Conservation (phyloP, 2,797 vertebrate genomes). For the Heterohyrax brucei region DNA sequence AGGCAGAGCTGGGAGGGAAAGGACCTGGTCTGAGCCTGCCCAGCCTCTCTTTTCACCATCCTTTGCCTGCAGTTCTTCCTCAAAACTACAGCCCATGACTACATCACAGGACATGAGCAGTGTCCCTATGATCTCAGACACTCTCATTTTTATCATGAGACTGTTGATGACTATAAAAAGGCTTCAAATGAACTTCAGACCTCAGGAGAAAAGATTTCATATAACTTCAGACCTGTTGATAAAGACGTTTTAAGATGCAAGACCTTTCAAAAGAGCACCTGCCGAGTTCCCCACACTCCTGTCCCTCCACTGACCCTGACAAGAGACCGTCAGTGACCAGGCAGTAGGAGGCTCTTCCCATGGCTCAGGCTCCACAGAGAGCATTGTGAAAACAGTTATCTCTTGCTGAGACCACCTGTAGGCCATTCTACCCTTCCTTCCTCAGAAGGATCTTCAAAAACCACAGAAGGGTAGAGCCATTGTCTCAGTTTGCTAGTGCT, state of each 20-base stretch:
- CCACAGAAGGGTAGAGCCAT: background rate
- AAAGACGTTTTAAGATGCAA: background rate
- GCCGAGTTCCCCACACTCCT: background rate
- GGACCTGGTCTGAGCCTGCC: background rate
- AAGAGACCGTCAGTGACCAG: background rate
- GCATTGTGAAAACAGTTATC: background rate
- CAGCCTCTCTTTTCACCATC: background rate
- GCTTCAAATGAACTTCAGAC: background rate
- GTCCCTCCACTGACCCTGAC: background rate
- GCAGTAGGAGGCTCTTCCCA: background rate
- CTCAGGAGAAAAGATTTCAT: background rate
- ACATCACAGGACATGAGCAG: background rate
- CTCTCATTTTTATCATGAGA: background rate
- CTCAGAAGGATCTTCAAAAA: slow-evolving; percentile 26
- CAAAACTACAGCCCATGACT: background rate
- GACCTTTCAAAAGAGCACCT: background rate
- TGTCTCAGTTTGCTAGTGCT: no score
- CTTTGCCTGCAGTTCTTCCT: background rate
- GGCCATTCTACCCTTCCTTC: background rate
- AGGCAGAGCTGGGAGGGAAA: background rate
- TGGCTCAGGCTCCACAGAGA: background rate
- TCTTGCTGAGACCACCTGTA: background rate
- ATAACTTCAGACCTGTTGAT: background rate
- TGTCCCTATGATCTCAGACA: background rate
- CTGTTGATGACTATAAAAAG: background rate